phyloP scores from a whole-genome alignment of 2,113 vertebrate genomes.

The Carassius auratus region DNA sequence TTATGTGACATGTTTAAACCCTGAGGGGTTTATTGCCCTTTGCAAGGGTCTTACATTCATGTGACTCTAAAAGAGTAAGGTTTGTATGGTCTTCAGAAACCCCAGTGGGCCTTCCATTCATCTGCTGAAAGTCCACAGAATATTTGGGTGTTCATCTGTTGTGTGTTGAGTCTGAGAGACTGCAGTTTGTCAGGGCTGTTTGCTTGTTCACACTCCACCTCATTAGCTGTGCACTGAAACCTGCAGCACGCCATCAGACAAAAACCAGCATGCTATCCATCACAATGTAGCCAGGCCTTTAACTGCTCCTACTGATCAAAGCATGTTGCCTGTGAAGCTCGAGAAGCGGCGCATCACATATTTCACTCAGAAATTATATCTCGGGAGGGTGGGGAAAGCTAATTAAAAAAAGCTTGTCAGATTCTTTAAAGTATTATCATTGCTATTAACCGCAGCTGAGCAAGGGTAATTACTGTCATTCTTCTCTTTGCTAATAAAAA shows the following conservation, averaged over 20 bases:
- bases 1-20: not conserved
- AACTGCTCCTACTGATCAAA: conserved; percentile 38
- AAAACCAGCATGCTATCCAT: conserved; percentile 30
- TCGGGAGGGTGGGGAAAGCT: not conserved
- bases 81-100: not conserved
- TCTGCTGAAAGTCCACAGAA: not conserved
- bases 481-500: conserved; percentile 41
- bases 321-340: conserved; percentile 24
- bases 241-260: conserved; percentile 13
- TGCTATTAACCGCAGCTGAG: conserved; percentile 39
- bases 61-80: not conserved
- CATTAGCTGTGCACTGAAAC: conserved; percentile 10
- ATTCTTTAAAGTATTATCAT: conserved; percentile 34
- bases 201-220: not conserved
- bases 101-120: not conserved
- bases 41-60: not conserved
- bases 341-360: not conserved
- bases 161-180: conserved; percentile 10
- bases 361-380: conserved; percentile 25
- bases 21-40: not conserved
- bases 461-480: conserved; percentile 44
- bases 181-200: not conserved
- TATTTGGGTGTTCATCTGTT: not conserved
- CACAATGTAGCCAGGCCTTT: conserved; percentile 24
- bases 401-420: conserved; percentile 22